Base-by-base conservation (phyloP, 2,888 invertebrate species). In the Blastobasis adustella region DNA sequence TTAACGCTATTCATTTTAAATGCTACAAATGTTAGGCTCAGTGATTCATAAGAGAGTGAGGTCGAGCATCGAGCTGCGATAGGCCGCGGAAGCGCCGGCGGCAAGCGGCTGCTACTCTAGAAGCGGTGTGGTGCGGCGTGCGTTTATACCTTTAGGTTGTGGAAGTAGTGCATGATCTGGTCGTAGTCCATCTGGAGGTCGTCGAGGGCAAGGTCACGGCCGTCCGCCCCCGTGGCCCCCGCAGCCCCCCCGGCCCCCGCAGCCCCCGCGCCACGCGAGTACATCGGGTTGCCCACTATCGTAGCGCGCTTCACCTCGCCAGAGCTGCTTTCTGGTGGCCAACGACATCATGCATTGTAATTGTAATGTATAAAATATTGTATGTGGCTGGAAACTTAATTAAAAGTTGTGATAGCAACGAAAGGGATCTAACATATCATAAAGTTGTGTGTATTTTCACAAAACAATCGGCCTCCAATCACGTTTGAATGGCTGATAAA, bases 141-240 rank as follows among this genome's bases (percentile, higher is more conserved):
- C 69, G 69, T 78, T 79, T 87, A 86, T 91, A 97, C 97, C 92
- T 98, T 98, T 76, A 98, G 91, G 91, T 97, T 98, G 90, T 98
- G 97, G 91, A 98, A 98, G 89, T 98, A 98, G 81, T 97, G 95
- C 96, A 98, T 96, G 83, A 98, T 95, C 90, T 98, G 97, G 81
- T 98, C 97, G 88, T 98, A 98, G 88, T 98, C 96, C 96, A 98
- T 96, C 75, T 95, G 95, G 60, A 96, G 91, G 80, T 96, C 95
- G 81, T 96, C 95, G 64, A 96, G 88, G 49, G 92, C 93, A 55
- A 93, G 88, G 49, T 92, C 93, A 55, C 93, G 91, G 61, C 92
- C 82, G 65, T 93, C 93, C 45, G 89, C 91, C 56, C 85, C 89
- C 60, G 82, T 60, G 52, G 75, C 50, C 78, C 79, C 58, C 56